A percentile compares a stretch with the other conserved stretches of the same genome.
Evolutionary conservation across 2,888 invertebrate genomes (phyloP).

Genomic region (Antheraea assamensis): DNA sequence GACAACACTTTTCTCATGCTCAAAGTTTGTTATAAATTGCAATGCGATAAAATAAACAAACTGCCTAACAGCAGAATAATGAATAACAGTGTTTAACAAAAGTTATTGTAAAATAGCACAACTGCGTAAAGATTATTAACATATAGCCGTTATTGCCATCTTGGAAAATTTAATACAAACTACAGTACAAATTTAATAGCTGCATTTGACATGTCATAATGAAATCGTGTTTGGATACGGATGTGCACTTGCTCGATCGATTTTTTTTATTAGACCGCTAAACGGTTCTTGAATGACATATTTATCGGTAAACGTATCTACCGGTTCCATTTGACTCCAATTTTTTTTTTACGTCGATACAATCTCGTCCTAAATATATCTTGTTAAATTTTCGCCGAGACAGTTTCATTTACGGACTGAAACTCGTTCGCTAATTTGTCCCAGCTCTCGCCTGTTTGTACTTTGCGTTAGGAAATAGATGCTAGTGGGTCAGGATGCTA

Average conservation of each 20-base stretch:
- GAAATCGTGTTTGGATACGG: background rate
- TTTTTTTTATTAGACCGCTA: background rate
- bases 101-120: no score
- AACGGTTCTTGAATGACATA: slow-evolving; percentile 11
- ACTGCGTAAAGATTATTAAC: no score
- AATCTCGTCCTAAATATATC: background rate
- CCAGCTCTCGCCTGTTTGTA: slow-evolving; percentile 14
- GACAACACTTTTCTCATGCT: no score
- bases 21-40: no score
- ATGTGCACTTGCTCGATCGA: background rate
- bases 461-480: slow-evolving; percentile 20
- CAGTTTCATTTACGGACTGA: background rate
- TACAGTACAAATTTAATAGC: background rate
- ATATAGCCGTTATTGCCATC: no score
- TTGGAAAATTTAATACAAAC: background rate
- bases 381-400: slow-evolving; percentile 10
- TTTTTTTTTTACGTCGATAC: background rate
- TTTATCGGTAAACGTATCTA: slow-evolving; percentile 13
- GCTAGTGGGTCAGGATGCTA: slow-evolving; percentile 18
- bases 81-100: no score
- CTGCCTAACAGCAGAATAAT: no score
- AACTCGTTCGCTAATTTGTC: slow-evolving; percentile 18
- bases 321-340: background rate
- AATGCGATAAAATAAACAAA: no score
- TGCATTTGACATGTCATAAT: background rate